These are phyloP conservation scores for Chrysodeixis includens DNA, from an alignment of 2,888 invertebrate genomes.

Conservation along the genomic window DNA sequence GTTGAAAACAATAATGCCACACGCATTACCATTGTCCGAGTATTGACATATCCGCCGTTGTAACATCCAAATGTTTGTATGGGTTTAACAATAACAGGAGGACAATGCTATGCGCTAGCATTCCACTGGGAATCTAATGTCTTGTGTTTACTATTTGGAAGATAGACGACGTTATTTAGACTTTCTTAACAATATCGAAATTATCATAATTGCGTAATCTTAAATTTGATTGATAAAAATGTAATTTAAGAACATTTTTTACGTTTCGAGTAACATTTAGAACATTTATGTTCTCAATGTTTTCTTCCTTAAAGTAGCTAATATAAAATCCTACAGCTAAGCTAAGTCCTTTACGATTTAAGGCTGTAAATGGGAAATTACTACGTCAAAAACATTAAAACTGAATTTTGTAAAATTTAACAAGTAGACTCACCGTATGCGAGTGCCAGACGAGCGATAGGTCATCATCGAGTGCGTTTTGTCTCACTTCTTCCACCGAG, in stretches of 20 bases:
- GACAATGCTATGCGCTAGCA: slow-evolving; percentile 22
- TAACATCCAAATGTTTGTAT: slow-evolving; percentile 30
- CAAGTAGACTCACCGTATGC: slow-evolving; percentile 90
- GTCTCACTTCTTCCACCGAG: slow-evolving; percentile 86
- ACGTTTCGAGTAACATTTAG: too few species aligned
- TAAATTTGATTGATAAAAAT: too few species aligned
- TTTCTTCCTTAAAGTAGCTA: too few species aligned
- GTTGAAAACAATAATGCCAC: slow-evolving; percentile 35
- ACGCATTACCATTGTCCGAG: slow-evolving; percentile 27
- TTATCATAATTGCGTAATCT: neutral
- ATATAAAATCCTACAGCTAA: too few species aligned
- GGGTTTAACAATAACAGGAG: slow-evolving; percentile 25
- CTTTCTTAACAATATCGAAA: neutral
- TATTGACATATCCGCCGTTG: slow-evolving; percentile 30
- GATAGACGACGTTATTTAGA: neutral
- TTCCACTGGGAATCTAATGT: neutral
- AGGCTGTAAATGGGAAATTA: too few species aligned
- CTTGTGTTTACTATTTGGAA: neutral
- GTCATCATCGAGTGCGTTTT: slow-evolving; percentile 90
- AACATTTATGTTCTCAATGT: too few species aligned
- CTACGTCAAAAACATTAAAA: neutral
- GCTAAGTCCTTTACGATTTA: too few species aligned
- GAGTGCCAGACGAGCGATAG: slow-evolving; percentile 90
- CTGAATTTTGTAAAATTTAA: slow-evolving; percentile 1
- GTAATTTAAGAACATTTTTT: too few species aligned